Conservation (phyloP, 1,140 invertebrate species). For the Dinoponera quadriceps region DNA sequence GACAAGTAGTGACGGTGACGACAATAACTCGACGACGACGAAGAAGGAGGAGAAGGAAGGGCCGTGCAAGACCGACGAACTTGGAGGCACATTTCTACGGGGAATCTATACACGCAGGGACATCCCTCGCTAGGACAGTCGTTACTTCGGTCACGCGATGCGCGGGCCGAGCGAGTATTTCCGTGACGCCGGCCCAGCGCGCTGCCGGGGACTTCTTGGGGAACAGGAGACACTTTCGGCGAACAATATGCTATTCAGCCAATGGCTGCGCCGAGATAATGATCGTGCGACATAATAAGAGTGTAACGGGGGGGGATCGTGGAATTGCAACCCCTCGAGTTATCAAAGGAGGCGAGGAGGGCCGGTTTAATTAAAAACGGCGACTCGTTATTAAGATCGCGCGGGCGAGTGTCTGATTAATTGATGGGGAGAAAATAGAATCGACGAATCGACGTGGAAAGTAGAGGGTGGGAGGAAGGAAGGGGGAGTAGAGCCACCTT, state of each 20-base stretch:
- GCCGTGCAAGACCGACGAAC: neutral
- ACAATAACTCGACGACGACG: neutral
- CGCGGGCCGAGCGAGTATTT: constrained; percentile 15
- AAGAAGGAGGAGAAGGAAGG: neutral
- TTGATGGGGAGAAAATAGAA: neutral
- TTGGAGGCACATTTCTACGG: neutral
- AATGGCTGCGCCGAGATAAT: constrained; percentile 39
- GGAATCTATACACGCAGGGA: constrained; percentile 58
- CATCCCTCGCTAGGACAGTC: constrained; percentile 68
- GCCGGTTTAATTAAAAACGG: constrained; percentile 5
- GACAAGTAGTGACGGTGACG: constrained; percentile 6
- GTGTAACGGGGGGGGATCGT: neutral
- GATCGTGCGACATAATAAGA: constrained; percentile 32
- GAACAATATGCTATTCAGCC: constrained; percentile 50
- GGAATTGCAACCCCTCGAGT: neutral
- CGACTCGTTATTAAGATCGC: neutral
- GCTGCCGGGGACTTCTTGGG: constrained; percentile 2
- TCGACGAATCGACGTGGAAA: no score
- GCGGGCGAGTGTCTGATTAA: neutral
- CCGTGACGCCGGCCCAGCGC: constrained; percentile 16
- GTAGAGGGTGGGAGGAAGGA: no score
- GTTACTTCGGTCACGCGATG: constrained; percentile 79
- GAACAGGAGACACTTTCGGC: constrained; percentile 43
- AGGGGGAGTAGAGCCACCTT: neutral
- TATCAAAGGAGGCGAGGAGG: neutral